Conservation (phyloP, 2,797 vertebrate genomes). For the Australoheros facetus region DNA sequence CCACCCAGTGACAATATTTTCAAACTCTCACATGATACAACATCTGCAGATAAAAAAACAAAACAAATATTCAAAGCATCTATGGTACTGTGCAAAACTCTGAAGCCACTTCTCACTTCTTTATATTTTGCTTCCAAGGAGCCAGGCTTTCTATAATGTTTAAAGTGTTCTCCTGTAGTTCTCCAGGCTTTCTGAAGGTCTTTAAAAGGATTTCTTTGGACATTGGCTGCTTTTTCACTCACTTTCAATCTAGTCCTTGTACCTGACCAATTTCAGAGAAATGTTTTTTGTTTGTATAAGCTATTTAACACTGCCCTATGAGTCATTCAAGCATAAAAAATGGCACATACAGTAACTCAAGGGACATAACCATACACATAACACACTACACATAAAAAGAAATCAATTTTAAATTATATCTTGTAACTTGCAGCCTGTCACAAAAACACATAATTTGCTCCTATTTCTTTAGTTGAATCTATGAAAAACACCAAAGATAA, state of each 20-base stretch:
- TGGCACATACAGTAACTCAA: rapidly evolving
- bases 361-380: not conserved
- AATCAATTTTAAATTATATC: too few relatives aligned
- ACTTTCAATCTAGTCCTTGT: not conserved
- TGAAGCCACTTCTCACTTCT: not conserved
- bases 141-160: not conserved
- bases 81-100: not conserved
- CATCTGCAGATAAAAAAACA: not conserved
- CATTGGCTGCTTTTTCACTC: not conserved
- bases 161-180: not conserved
- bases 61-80: not conserved
- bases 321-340: not conserved
- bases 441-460: too few relatives aligned
- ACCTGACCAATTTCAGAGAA: not conserved
- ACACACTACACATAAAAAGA: too few relatives aligned
- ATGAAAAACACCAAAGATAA: too few relatives aligned
- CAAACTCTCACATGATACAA: not conserved
- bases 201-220: not conserved
- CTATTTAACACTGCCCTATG: not conserved
- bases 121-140: not conserved
- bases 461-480: too few relatives aligned
- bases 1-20: not conserved
- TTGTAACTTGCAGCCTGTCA: too few relatives aligned
- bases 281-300: not conserved
- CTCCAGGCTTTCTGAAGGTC: not conserved